A percentile compares a stretch with the other conserved stretches of the same genome.
These are phyloP conservation scores for Hydropsyche tenuis DNA, from an alignment of 1,140 invertebrate genomes.

Conservation along the genomic window DNA sequence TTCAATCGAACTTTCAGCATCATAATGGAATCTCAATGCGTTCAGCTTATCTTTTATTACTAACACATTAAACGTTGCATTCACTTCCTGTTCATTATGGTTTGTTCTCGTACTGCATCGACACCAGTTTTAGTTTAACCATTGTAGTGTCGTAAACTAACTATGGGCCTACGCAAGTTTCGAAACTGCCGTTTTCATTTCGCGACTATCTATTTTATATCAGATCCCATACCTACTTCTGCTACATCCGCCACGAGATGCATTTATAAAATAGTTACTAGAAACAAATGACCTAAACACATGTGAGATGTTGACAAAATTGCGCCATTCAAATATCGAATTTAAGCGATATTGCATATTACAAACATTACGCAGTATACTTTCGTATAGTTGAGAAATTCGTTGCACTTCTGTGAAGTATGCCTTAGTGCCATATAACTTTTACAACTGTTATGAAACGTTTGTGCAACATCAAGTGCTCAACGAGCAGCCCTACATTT, in stretches of 20 bases:
- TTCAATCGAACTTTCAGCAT: neutral
- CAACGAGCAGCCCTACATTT: no score
- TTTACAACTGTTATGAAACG: no score
- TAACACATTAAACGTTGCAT: neutral
- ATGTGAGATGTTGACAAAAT: neutral
- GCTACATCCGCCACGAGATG: no score
- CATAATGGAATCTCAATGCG: neutral
- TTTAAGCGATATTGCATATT: neutral
- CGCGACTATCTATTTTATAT: no score
- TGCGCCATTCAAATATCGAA: neutral
- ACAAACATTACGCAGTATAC: neutral
- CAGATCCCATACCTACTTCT: no score
- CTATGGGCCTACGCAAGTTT: neutral
- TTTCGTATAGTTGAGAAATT: no score
- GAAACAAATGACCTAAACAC: conserved; percentile 16
- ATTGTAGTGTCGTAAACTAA: conserved; percentile 2
- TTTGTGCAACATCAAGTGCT: no score
- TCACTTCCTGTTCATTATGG: conserved; percentile 14
- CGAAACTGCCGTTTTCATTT: no score
- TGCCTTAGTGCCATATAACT: no score
- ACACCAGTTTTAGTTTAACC: neutral
- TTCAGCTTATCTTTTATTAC: neutral
- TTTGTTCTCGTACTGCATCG: neutral
- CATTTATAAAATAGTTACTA: no score
- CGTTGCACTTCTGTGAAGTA: no score